Evolutionary conservation across 2,888 invertebrate genomes (phyloP), one percentile per base, ranked within the genome.

Genomic region (Marronus borbonicus): DNA sequence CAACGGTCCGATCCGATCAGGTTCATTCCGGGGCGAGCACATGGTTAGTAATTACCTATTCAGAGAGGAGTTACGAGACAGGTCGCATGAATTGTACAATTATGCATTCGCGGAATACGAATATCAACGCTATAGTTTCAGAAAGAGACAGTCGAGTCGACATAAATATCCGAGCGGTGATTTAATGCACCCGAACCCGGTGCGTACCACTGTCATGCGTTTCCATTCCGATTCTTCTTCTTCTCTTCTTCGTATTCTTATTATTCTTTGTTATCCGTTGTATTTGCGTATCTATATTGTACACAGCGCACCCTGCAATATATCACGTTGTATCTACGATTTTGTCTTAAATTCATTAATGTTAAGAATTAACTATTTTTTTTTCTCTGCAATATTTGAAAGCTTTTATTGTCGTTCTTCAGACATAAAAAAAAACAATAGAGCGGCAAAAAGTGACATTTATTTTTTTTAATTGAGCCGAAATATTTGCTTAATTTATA

Each of bases 21-120:
- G 72, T 60, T 74, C 72, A 74, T 74, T 76, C 75, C 78, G 66
- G 69, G 76, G 75, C 78, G 75, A 74, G 74, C 77, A 77, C 79
- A 77, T 62, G 79, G 76, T 79, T 79, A 81, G 83, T 84, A 86
- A 86, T 85, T 85, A 85, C 85, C 86, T 81, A 86, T 86, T 86
- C 85, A 86, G 80, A 82, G 81, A 82, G 83, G 83, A 85, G 83
- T 84, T 85, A 85, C 85, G 85, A 83, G 85, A 84, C 85, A 85
- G 83, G 83, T 82, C 82, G 81, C 83, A 83, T 85, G 85, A 85
- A 86, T 86, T 85, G 85, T 84, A 83, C 84, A 86, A 85, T 86
- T 85, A 85, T 85, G 85, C 84, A 85, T 86, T 85, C 84, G 82
- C 81, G 83, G 84, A 85, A 84, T 83, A 82, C 83, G 84, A 80